Percentiles rank a stretch among this genome's conserved stretches.
These are phyloP conservation scores for Macrocentrus cingulum DNA, from an alignment of 1,140 invertebrate species.

Conservation along the genomic window DNA sequence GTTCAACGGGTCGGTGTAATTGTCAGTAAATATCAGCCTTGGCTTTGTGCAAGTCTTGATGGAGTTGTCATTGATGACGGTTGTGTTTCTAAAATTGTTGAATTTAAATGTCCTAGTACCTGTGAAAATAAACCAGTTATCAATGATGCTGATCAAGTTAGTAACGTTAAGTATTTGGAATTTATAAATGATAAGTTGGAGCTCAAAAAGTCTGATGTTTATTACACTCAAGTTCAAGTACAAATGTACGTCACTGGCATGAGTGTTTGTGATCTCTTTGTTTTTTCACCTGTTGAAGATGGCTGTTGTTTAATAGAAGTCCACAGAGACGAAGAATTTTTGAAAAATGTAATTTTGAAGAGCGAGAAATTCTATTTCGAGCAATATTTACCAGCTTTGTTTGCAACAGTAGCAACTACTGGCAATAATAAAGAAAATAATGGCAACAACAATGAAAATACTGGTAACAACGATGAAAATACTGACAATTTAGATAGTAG, in stretches of 20 bases:
- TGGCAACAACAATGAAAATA: neutral
- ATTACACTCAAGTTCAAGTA: slow-evolving; percentile 37
- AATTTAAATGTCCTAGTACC: slow-evolving; percentile 37
- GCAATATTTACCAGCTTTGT: slow-evolving; percentile 27
- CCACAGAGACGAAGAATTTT: slow-evolving; percentile 32
- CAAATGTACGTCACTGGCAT: slow-evolving; percentile 38
- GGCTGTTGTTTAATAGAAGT: slow-evolving; percentile 30
- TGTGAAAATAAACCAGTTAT: slow-evolving; percentile 32
- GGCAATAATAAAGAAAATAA: neutral
- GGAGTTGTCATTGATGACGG: slow-evolving; percentile 33
- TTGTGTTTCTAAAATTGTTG: slow-evolving; percentile 29
- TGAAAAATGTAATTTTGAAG: slow-evolving; percentile 29
- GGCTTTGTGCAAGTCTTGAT: slow-evolving; percentile 38
- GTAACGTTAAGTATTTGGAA: slow-evolving; percentile 35
- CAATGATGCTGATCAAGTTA: slow-evolving; percentile 25
- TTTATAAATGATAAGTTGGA: slow-evolving; percentile 26
- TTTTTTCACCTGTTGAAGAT: slow-evolving; percentile 33
- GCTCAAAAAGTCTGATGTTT: slow-evolving; percentile 29
- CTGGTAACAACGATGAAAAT: no score
- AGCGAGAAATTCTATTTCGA: slow-evolving; percentile 37
- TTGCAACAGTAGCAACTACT: slow-evolving; percentile 8
- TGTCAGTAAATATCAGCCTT: slow-evolving; percentile 30
- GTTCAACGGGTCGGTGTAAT: slow-evolving; percentile 31
- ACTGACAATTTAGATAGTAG: no score
- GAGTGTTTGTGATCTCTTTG: slow-evolving; percentile 36